Base-by-base conservation (phyloP, 2,888 invertebrate genomes). In the Andrena dorsata region DNA sequence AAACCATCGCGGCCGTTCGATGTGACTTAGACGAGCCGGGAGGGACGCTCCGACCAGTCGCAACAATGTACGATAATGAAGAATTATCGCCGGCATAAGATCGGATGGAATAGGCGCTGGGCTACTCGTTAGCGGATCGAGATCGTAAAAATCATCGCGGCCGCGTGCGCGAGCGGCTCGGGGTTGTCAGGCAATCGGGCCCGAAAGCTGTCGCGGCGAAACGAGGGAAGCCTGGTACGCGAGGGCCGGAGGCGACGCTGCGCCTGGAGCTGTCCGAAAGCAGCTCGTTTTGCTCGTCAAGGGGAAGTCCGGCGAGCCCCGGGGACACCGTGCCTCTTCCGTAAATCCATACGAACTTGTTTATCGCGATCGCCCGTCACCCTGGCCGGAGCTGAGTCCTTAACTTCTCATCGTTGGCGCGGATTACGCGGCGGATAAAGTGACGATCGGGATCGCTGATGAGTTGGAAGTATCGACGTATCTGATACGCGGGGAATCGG, bases 31-130 rank as follows among this genome's bases (percentile, higher is more conserved):
- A 83, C 71, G 78, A 82, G 81, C 71, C 51, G 64, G 69, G 75
- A 32, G 69, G 32, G 68, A 53, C 74, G 61, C 68, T 47, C 79
- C 69, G 68, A 71, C 71, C 89, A 64, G 73, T 71, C 89, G 91
- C 93, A 93, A 93, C 93, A 93, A 93, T 94, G 92, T 93, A 91
- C 92, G 92, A 92, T 94, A 94, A 94, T 93, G 93, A 94, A 94
- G 93, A 94, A 94, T 94, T 94, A 94, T 94, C 93, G 90, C 91
- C 92, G 41, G 90, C 91, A 85, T 91, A 92, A 92, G 92, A 88
- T 83, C 73, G 81, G 84, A 79, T 65, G 83, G 85, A 89, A 91
- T 90, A 91, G 90, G 88, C 81, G 85, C 86, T 78, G 89, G 88
- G 84, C 87, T 87, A 91, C 93, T 93, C 93, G 93, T 93, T 93